phyloP scores from a whole-genome alignment of 2,113 vertebrate species.

The Spheniscus mendiculus region DNA sequence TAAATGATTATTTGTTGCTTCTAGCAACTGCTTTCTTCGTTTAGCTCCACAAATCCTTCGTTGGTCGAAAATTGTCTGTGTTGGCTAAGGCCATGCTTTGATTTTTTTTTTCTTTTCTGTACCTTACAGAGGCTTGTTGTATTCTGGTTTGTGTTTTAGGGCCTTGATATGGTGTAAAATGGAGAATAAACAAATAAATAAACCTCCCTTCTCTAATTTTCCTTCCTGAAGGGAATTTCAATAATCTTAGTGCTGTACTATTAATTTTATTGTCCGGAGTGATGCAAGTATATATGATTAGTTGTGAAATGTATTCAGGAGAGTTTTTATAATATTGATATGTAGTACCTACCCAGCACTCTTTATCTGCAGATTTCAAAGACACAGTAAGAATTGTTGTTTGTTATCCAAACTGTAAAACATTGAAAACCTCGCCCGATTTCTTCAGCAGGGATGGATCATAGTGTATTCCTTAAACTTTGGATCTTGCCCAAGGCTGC shows the following conservation, averaged over 20 bases:
- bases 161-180: neutral
- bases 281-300: neutral
- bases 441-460: neutral
- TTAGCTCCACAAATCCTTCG: neutral
- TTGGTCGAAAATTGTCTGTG: neutral
- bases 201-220: neutral
- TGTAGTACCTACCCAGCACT: neutral
- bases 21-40: neutral
- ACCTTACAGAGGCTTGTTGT: neutral
- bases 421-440: rapidly evolving
- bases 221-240: neutral
- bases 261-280: neutral
- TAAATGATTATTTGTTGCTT: constrained; percentile 9
- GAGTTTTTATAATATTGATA: neutral
- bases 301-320: rapidly evolving
- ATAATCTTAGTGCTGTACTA: neutral
- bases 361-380: neutral
- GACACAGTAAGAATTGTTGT: neutral
- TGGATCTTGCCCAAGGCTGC: neutral
- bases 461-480: neutral
- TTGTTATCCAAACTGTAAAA: neutral
- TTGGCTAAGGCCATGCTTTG: neutral
- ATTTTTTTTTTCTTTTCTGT: neutral
- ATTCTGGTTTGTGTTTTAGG: neutral
- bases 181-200: neutral